These are phyloP conservation scores for Kryptolebias ocellatus DNA, from an alignment of 2,797 vertebrate genomes.

Conservation along the genomic window DNA sequence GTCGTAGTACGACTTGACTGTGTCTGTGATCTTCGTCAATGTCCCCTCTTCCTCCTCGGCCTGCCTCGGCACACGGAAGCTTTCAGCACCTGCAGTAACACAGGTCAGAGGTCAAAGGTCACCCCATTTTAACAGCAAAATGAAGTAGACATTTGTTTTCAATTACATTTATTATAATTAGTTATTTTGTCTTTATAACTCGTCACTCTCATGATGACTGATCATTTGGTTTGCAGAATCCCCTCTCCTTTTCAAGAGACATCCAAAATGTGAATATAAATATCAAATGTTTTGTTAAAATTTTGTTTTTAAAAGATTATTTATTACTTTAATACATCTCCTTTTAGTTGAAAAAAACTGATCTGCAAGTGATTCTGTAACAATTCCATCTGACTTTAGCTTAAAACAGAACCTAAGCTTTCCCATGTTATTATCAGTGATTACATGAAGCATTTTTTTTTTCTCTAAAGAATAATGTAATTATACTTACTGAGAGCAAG, in stretches of 20 bases:
- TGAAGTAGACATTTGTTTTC: too few species aligned
- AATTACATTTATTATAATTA: too few species aligned
- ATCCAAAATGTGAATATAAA: not conserved
- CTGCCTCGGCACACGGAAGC: slow-evolving; percentile 77
- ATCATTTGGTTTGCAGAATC: too few species aligned
- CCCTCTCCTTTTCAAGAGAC: not conserved
- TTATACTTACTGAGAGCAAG: slow-evolving; percentile 75
- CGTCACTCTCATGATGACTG: too few species aligned
- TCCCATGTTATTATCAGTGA: not conserved
- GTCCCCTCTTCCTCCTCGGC: slow-evolving; percentile 60
- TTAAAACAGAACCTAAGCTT: not conserved
- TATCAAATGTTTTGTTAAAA: not conserved
- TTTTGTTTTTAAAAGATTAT: too few species aligned
- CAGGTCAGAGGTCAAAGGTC: slow-evolving; percentile 11
- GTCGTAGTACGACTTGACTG: slow-evolving; percentile 71
- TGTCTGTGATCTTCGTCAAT: slow-evolving; percentile 49
- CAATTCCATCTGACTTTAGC: too few species aligned
- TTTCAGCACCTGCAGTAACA: slow-evolving; percentile 67
- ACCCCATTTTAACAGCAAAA: not conserved
- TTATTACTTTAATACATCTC: too few species aligned
- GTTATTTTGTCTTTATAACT: too few species aligned
- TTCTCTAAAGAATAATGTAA: not conserved
- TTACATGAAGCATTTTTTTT: not conserved
- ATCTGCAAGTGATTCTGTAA: too few species aligned
- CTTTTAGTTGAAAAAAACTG: too few species aligned